Percentiles rank a stretch among this genome's conserved stretches.
phyloP scores from a whole-genome alignment of 2,888 invertebrate genomes.

The Scaptomyza flava region DNA sequence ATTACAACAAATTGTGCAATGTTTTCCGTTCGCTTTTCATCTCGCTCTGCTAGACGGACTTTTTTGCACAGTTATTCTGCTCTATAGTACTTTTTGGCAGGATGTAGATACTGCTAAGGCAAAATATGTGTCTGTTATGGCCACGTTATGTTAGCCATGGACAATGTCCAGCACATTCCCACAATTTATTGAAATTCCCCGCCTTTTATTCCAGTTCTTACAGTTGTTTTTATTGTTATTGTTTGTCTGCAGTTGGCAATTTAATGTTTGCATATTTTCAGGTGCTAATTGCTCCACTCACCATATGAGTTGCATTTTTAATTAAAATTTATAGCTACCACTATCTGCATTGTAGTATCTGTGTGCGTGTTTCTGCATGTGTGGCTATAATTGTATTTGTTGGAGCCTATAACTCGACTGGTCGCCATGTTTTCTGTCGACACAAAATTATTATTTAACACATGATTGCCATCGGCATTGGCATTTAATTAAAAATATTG shows the following conservation, averaged over 20 bases:
- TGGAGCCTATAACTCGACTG: slow-evolving; percentile 51
- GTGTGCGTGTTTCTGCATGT: slow-evolving; percentile 12
- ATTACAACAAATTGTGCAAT: slow-evolving; percentile 73
- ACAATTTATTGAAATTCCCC: slow-evolving; percentile 73
- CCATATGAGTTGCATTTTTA: slow-evolving; percentile 83
- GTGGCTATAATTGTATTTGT: slow-evolving; percentile 19
- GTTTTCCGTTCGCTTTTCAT: slow-evolving; percentile 67
- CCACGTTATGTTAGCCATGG: slow-evolving; percentile 79
- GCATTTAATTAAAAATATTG: slow-evolving; percentile 78
- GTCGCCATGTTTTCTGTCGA: slow-evolving; percentile 72
- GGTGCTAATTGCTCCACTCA: slow-evolving; percentile 84
- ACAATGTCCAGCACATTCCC: slow-evolving; percentile 58
- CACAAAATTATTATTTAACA: slow-evolving; percentile 78
- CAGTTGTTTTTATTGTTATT: slow-evolving; percentile 31
- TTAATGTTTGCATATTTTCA: slow-evolving; percentile 84
- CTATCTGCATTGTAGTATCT: slow-evolving; percentile 17
- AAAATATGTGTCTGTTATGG: slow-evolving; percentile 84
- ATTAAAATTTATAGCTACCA: slow-evolving; percentile 79
- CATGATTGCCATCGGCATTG: slow-evolving; percentile 79
- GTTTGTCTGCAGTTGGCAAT: slow-evolving; percentile 68
- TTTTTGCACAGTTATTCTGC: slow-evolving; percentile 1
- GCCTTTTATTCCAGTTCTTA: slow-evolving; percentile 31
- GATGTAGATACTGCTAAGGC: slow-evolving; percentile 77
- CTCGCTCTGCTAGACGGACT: slow-evolving; percentile 40
- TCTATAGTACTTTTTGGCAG: slow-evolving; percentile 49